Percentiles rank a stretch among this genome's conserved stretches.
Conservation (phyloP, 2,113 vertebrate species). For the Furnarius figulus region DNA sequence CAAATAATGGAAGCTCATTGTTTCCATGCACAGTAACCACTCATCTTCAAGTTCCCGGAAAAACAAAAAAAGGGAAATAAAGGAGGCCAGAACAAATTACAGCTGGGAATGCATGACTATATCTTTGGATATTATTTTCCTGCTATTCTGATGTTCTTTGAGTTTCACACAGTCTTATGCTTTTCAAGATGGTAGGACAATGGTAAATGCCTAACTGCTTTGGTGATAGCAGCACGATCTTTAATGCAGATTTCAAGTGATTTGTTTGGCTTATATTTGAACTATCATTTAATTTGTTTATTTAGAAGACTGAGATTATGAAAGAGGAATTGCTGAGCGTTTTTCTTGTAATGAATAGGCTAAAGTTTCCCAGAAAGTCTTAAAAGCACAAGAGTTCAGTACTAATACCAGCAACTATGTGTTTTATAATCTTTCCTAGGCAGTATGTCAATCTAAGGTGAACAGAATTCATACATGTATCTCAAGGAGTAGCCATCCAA, state of each 20-base stretch:
- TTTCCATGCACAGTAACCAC: background rate
- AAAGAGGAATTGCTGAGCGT: background rate
- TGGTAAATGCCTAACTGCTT: background rate
- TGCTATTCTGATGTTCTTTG: background rate
- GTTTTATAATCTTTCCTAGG: background rate
- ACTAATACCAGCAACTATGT: background rate
- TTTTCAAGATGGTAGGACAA: background rate
- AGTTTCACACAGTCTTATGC: background rate
- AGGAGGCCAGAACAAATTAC: conserved; percentile 24
- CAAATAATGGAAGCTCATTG: background rate
- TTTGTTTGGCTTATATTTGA: background rate
- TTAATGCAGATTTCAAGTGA: background rate
- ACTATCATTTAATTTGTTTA: background rate
- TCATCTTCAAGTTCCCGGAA: conserved; percentile 51
- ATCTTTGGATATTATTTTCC: conserved; percentile 31
- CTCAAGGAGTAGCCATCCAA: background rate
- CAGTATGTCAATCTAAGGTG: background rate
- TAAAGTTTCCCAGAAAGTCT: background rate
- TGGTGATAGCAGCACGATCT: background rate
- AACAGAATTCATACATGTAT: background rate
- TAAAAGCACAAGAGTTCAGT: background rate
- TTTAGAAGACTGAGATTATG: background rate
- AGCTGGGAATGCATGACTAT: conserved; percentile 11
- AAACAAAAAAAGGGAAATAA: background rate
- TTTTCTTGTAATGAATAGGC: background rate